Conservation (phyloP, 1,140 invertebrate genomes). For the Drosophila pallidifrons region DNA sequence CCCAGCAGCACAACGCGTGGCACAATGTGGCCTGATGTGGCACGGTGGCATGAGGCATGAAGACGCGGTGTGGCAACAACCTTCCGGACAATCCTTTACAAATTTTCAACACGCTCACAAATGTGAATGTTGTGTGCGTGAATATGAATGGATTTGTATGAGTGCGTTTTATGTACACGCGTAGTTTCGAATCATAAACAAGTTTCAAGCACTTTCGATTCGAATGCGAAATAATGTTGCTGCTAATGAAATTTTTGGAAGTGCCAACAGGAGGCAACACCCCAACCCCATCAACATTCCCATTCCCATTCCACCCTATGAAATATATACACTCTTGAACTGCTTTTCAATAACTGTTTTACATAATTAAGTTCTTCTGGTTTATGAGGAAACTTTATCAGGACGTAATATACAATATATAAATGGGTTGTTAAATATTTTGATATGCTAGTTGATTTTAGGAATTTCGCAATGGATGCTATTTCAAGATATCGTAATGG, state of each 20-base stretch:
- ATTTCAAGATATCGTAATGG: too few species aligned
- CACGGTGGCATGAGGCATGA: background rate
- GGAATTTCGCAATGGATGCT: too few species aligned
- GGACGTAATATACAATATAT: background rate
- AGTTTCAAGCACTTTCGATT: slow-evolving; percentile 24
- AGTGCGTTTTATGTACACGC: slow-evolving; percentile 38
- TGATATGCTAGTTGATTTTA: background rate
- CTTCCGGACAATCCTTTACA: slow-evolving; percentile 70
- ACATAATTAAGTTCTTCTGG: slow-evolving; percentile 8
- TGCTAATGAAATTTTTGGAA: slow-evolving; percentile 13
- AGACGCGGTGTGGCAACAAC: background rate
- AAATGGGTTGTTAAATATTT: background rate
- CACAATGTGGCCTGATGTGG: slow-evolving; percentile 5
- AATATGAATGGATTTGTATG: slow-evolving; percentile 33
- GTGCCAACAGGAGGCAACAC: background rate
- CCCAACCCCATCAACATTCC: background rate
- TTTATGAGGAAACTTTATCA: background rate
- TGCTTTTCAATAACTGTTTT: slow-evolving; percentile 9
- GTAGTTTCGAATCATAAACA: slow-evolving; percentile 26
- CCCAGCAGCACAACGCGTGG: slow-evolving; percentile 52
- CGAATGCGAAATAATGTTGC: slow-evolving; percentile 14
- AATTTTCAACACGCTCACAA: slow-evolving; percentile 48
- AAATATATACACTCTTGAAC: background rate
- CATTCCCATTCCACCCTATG: background rate
- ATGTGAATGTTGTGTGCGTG: slow-evolving; percentile 5